Conservation (phyloP, 2,888 invertebrate species). For the Nebria salina region DNA sequence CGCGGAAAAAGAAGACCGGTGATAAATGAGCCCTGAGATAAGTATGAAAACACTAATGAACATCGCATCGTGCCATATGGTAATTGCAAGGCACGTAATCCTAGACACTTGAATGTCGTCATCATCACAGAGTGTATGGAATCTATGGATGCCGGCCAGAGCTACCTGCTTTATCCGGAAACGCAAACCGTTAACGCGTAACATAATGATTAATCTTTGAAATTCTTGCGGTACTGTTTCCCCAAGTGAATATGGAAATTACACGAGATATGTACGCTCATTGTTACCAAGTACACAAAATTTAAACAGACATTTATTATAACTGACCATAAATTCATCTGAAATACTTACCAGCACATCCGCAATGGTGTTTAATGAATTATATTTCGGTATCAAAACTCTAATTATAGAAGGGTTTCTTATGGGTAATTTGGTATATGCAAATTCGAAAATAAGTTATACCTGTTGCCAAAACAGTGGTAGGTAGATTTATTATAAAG, state of each 20-base stretch:
- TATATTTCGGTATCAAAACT: too few relatives aligned
- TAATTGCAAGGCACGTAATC: conserved; percentile 29
- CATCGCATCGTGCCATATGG: conserved; percentile 44
- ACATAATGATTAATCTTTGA: not conserved
- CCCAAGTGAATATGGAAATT: not conserved
- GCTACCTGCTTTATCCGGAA: conserved; percentile 1
- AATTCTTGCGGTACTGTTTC: not conserved
- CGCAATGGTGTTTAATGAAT: too few relatives aligned
- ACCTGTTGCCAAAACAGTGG: not conserved
- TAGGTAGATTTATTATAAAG: not conserved
- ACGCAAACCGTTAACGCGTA: not conserved
- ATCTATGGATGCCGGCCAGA: not conserved
- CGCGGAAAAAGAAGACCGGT: conserved; percentile 36
- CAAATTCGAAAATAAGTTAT: too few relatives aligned
- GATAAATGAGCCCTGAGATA: conserved; percentile 43
- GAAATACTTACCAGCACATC: too few relatives aligned
- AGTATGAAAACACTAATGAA: conserved; percentile 47
- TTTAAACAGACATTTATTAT: not conserved
- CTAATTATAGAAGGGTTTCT: too few relatives aligned
- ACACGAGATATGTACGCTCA: not conserved
- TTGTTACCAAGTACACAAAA: not conserved
- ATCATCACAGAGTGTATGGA: conserved; percentile 4
- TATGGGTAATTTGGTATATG: too few relatives aligned
- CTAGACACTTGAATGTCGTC: not conserved
- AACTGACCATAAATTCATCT: not conserved